Base-by-base conservation (phyloP, 2,113 vertebrate genomes). In the Dicentrarchus labrax region DNA sequence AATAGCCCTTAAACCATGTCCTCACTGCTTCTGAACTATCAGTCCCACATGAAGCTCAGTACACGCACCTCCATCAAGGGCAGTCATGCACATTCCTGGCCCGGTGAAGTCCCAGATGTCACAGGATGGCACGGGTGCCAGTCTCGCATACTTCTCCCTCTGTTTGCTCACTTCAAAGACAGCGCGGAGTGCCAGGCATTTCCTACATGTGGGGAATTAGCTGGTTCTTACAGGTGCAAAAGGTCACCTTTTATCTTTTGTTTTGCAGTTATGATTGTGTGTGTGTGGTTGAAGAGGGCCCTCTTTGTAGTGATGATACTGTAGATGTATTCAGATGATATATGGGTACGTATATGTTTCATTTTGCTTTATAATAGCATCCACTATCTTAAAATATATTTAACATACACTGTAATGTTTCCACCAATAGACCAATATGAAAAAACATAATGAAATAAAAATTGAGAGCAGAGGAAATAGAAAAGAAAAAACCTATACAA, bases 131-230 rank as follows among this genome's bases (percentile, higher is more conserved):
- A 45, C 24, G 15, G 71, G 54, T 78, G 79, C 78, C 75, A 62
- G 62, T 60, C 50, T 47, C 78, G 61, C 53, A 61, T 73, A 61
- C 65, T 61, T 70, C 41, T 68, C 36, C 59, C 60, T 38, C 68
- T 56, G 72, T 48, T 67, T 66, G 85, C 71, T 60, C 67, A 72
- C 84, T 88, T 91, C 78, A 91, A 87, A 88, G 84, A 62, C 71
- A 54, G 45, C 4, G 59, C 2, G 21, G 21, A 17, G 11, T 45
- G 75, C 47, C 79, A 59, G 60, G 50, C 67, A 72, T 91, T 87
- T 75, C 2, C 4, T 59, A 45, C 65, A 73, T 71, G 57, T 17
- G 3, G 67, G 47, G 62, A 8, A 74, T 79, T 56, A 79, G 73
- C 70, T 61, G 56, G 22, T 66, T 54, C 51, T 67, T 74, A 69